Percentiles rank a stretch among this genome's conserved stretches.
Conservation (phyloP, 2,888 invertebrate genomes). For the Tetanocera ferruginea region DNA sequence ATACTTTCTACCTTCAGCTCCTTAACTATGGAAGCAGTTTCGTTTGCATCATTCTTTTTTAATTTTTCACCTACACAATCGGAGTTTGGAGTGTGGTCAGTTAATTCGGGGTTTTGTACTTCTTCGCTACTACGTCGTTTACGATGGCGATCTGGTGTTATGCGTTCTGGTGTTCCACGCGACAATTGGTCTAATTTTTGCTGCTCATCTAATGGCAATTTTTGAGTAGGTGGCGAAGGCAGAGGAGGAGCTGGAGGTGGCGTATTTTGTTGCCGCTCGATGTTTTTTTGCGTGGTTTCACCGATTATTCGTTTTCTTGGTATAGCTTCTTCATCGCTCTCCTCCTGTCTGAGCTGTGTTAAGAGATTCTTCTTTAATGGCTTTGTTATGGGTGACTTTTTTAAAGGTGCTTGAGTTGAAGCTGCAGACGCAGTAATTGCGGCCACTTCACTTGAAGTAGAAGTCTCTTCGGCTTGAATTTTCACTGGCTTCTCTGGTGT, state of each 20-base stretch:
- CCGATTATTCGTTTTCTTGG: conserved; percentile 59
- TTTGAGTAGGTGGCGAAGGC: no score
- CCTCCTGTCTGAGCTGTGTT: conserved; percentile 58
- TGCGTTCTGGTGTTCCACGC: conserved; percentile 30
- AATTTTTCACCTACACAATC: conserved; percentile 53
- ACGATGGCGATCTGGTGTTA: conserved; percentile 53
- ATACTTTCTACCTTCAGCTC: neutral
- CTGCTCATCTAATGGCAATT: neutral
- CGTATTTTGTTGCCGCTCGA: neutral
- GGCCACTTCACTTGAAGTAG: neutral
- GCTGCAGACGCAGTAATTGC: neutral
- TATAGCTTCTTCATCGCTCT: conserved; percentile 58
- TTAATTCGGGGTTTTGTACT: conserved; percentile 39
- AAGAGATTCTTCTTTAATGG: conserved; percentile 62
- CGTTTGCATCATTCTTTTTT: conserved; percentile 50
- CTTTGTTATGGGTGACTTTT: conserved; percentile 60
- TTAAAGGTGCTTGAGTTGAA: conserved; percentile 22
- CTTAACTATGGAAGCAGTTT: neutral
- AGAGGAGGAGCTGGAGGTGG: no score
- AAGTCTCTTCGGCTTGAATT: no score
- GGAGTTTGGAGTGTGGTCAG: conserved; percentile 23
- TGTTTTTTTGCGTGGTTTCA: conserved; percentile 45
- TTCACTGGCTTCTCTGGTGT: conserved; percentile 51
- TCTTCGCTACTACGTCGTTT: conserved; percentile 64
- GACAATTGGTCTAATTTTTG: conserved; percentile 5